phyloP scores from a whole-genome alignment of 2,888 invertebrate species.

The Trachelus iudaicus region DNA sequence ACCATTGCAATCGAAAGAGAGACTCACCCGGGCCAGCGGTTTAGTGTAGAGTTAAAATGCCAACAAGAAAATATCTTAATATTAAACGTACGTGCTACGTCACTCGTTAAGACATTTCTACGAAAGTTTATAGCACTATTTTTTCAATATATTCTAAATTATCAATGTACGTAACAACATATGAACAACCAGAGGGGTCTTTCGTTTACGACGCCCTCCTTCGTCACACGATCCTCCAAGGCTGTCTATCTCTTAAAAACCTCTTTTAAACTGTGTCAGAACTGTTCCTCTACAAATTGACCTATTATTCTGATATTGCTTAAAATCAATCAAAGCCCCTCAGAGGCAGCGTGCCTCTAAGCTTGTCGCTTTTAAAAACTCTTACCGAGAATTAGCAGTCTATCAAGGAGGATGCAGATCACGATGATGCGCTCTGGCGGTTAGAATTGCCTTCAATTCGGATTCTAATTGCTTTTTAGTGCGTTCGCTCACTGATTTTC shows the following conservation, averaged over 20 bases:
- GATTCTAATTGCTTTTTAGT: constrained; percentile 63
- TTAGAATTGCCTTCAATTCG: constrained; percentile 62
- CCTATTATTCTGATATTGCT: constrained; percentile 66
- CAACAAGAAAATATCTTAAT: constrained; percentile 60
- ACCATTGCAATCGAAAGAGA: constrained; percentile 44
- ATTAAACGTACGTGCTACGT: constrained; percentile 45
- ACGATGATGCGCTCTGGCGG: constrained; percentile 61
- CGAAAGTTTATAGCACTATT: constrained; percentile 55
- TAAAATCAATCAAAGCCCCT: constrained; percentile 64
- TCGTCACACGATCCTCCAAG: constrained; percentile 26
- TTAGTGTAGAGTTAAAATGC: constrained; percentile 59
- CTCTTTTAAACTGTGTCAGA: constrained; percentile 40
- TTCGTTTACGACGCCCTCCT: constrained; percentile 13
- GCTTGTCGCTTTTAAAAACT: constrained; percentile 21
- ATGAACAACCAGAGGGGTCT: constrained; percentile 42
- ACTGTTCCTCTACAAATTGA: constrained; percentile 57
- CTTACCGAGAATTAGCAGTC: constrained; percentile 17
- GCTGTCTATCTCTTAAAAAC: constrained; percentile 32
- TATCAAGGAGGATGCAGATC: constrained; percentile 64
- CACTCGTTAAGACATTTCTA: constrained; percentile 52
- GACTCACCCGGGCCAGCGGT: constrained; percentile 54
- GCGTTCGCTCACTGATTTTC: constrained; percentile 58
- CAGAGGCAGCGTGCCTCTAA: constrained; percentile 57
- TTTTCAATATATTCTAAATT: constrained; percentile 47
- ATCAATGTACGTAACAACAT: constrained; percentile 60